phyloP scores from a whole-genome alignment of 2,113 vertebrate genomes.

The Urocolius indicus region DNA sequence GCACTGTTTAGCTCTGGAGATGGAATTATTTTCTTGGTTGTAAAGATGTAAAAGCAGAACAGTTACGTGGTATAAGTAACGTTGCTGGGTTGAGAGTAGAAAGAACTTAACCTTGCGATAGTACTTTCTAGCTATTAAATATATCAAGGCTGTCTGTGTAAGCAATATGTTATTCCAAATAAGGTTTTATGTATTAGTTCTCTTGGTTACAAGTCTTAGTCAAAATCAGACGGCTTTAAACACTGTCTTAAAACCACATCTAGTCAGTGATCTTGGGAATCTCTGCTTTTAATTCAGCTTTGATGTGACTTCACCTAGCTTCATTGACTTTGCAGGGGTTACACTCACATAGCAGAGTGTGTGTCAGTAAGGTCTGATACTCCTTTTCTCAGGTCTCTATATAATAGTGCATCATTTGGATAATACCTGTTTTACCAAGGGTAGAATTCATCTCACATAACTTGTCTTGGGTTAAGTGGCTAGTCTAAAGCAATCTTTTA shows the following conservation, averaged over 20 bases:
- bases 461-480: neutral
- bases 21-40: neutral
- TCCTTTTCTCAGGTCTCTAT: neutral
- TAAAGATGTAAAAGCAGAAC: neutral
- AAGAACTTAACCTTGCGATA: neutral
- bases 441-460: neutral
- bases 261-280: neutral
- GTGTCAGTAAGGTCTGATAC: neutral
- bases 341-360: neutral
- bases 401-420: neutral
- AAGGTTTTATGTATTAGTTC: constrained; percentile 28
- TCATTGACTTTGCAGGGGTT: neutral
- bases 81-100: neutral
- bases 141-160: neutral
- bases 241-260: neutral
- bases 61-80: neutral
- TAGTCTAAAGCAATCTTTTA: neutral
- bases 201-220: constrained; percentile 21
- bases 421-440: neutral
- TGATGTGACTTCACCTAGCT: neutral
- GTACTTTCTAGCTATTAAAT: neutral
- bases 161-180: neutral
- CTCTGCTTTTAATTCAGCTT: neutral
- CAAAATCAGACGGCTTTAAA: constrained; percentile 25
- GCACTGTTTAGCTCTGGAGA: neutral